phyloP scores from a whole-genome alignment of 2,113 vertebrate genomes.

The Mustela lutreola region DNA sequence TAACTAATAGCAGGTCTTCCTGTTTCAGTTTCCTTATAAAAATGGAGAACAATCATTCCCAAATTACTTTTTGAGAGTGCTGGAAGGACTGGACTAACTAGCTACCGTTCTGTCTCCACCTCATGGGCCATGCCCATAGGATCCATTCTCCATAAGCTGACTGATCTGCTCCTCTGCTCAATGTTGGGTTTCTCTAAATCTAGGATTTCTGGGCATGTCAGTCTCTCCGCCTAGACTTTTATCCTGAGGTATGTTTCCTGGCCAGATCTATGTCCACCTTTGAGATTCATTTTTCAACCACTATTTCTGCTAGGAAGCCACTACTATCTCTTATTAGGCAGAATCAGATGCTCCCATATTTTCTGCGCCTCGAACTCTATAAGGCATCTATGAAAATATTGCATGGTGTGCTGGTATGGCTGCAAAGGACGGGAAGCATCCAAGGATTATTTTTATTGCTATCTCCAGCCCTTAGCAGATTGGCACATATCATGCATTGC shows the following conservation, averaged over 20 bases:
- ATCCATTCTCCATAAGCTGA: background rate
- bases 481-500: background rate
- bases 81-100: background rate
- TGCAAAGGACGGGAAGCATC: background rate
- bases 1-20: background rate
- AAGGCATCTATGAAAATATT: background rate
- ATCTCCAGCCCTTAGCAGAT: background rate
- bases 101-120: background rate
- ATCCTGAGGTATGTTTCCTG: background rate
- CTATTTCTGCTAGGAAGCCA: constrained; percentile 20
- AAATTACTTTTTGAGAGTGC: background rate
- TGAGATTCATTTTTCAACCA: background rate
- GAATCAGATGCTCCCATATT: background rate
- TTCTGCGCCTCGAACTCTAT: background rate
- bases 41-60: background rate
- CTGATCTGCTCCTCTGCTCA: background rate
- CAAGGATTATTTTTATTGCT: background rate
- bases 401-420: background rate
- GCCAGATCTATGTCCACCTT: background rate
- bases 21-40: constrained; percentile 27
- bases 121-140: background rate
- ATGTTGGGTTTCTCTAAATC: background rate
- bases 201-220: background rate
- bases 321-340: background rate
- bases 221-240: background rate